Evolutionary conservation across 2,113 vertebrate genomes (phyloP).

Genomic region (Cettia cetti): DNA sequence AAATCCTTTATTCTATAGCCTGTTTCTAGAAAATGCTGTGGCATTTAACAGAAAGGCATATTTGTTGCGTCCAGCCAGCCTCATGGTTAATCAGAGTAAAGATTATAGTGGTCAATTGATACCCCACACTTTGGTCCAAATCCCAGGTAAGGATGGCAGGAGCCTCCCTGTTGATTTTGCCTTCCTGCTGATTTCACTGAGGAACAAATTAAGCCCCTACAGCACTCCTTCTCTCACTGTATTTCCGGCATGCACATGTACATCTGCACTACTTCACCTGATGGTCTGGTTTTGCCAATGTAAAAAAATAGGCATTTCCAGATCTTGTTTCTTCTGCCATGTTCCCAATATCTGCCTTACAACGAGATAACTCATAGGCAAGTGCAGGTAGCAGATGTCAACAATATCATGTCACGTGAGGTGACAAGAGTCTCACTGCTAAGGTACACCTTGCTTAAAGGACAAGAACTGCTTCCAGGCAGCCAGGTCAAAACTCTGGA

Average conservation of each 20-base stretch:
- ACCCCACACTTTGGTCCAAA: neutral
- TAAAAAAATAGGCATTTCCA: neutral
- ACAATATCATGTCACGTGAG: neutral
- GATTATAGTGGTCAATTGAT: neutral
- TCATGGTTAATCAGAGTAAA: neutral
- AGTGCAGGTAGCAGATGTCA: neutral
- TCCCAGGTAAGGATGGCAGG: neutral
- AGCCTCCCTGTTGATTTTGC: neutral
- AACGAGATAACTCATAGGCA: neutral
- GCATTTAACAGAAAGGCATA: neutral
- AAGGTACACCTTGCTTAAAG: neutral
- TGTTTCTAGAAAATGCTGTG: neutral
- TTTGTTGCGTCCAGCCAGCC: neutral
- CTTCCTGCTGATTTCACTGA: neutral
- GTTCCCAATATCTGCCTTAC: neutral
- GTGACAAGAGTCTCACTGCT: neutral
- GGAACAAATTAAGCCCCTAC: neutral
- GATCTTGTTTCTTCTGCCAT: neutral
- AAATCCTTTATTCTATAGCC: neutral
- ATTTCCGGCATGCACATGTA: neutral
- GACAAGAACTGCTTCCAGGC: neutral
- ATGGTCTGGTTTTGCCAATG: neutral
- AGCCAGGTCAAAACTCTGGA: neutral
- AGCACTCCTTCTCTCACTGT: neutral
- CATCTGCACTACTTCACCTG: neutral